These are phyloP conservation scores for Lithophane semibrunnea DNA, from an alignment of 2,888 invertebrate species.

Conservation along the genomic window DNA sequence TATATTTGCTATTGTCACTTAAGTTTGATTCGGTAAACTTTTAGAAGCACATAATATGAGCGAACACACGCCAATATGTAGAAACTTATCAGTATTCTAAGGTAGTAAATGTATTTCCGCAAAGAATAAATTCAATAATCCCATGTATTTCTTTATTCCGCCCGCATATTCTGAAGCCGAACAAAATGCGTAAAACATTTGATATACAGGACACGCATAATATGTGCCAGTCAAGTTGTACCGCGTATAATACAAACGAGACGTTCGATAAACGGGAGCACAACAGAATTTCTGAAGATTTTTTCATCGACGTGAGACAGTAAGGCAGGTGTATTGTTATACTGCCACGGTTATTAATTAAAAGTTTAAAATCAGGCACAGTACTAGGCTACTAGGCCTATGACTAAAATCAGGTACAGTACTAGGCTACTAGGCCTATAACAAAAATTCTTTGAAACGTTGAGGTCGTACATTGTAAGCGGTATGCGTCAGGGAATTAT, in stretches of 20 bases:
- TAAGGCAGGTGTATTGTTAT: background rate
- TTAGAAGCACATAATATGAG: background rate
- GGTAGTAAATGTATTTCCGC: slow-evolving; percentile 41
- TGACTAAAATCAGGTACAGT: background rate
- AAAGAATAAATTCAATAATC: slow-evolving; percentile 52
- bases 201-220: slow-evolving; percentile 36
- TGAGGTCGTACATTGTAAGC: background rate
- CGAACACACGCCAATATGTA: slow-evolving; percentile 7
- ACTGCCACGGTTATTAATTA: slow-evolving; percentile 14
- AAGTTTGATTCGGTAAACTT: slow-evolving; percentile 7
- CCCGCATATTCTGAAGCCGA: slow-evolving; percentile 39
- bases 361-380: background rate
- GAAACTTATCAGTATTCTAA: slow-evolving; percentile 28
- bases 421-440: background rate
- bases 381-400: background rate
- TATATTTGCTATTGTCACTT: background rate
- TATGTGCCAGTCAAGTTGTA: slow-evolving; percentile 26
- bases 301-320: background rate
- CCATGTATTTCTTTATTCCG: slow-evolving; percentile 39
- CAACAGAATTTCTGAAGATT: background rate
- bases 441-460: background rate
- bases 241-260: slow-evolving; percentile 14
- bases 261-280: slow-evolving; percentile 4
- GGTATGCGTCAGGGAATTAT: slow-evolving; percentile 16
- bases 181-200: slow-evolving; percentile 26